phyloP scores from a whole-genome alignment of 2,888 invertebrate genomes.

The Ditylenchus weischeri region DNA sequence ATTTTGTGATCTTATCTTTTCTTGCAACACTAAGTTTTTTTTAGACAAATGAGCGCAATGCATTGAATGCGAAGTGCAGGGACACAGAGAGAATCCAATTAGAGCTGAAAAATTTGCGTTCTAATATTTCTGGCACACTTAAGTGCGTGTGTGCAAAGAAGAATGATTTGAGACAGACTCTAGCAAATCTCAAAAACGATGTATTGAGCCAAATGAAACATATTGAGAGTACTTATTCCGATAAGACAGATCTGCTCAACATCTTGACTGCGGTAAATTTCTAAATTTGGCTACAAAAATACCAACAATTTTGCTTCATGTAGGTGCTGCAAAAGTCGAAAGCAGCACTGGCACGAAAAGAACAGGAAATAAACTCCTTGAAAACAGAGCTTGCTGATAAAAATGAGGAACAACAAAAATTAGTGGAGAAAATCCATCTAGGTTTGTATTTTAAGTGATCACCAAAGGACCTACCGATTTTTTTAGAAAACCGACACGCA shows the following conservation, averaged over 20 bases:
- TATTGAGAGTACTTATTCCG: neutral
- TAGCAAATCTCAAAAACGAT: neutral
- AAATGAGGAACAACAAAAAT: neutral
- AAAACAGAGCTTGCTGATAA: conserved; percentile 1
- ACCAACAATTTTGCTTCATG: no score
- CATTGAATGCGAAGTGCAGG: conserved; percentile 17
- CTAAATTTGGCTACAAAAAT: no score
- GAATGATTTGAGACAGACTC: neutral
- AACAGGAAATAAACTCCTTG: neutral
- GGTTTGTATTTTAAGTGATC: no score
- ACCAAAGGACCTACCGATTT: neutral
- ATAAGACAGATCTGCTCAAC: neutral
- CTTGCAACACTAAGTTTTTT: neutral
- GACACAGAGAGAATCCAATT: conserved; percentile 12
- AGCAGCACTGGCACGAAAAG: neutral
- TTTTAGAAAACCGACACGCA: conserved; percentile 32
- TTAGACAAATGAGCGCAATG: conserved; percentile 16
- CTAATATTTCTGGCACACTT: neutral
- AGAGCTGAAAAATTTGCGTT: conserved; percentile 10
- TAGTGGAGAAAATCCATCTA: no score
- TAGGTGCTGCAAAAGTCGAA: neutral
- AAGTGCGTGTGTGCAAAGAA: neutral
- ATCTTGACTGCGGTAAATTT: no score
- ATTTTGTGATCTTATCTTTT: no score
- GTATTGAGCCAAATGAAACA: no score